These are phyloP conservation scores for Apodemia hepburni DNA, from an alignment of 2,888 invertebrate genomes.

Conservation along the genomic window DNA sequence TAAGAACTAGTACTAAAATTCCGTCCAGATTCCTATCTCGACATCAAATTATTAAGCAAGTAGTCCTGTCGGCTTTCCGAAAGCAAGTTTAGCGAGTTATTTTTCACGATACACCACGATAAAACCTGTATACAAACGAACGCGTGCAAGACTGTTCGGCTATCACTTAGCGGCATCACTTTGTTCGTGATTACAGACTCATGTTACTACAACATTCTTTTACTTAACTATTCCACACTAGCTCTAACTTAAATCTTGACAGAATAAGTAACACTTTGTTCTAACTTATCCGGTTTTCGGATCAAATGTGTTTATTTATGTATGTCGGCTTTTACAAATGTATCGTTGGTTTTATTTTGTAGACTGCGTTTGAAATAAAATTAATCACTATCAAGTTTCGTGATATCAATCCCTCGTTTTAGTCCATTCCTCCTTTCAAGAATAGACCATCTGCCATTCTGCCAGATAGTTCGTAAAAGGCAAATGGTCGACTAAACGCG, in stretches of 20 bases:
- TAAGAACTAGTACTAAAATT: slow-evolving; percentile 22
- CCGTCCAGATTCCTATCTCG: slow-evolving; percentile 34
- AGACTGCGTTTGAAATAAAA: not conserved
- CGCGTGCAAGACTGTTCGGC: slow-evolving; percentile 33
- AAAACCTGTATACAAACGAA: slow-evolving; percentile 41
- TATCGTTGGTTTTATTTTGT: not conserved
- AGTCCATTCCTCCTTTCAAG: no score
- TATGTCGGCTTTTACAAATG: not conserved
- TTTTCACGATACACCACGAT: slow-evolving; percentile 47
- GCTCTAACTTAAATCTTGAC: slow-evolving; percentile 7
- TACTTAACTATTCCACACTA: slow-evolving; percentile 15
- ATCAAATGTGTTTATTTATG: slow-evolving; percentile 6
- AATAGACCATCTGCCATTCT: no score
- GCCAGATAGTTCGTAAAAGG: no score
- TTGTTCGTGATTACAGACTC: slow-evolving; percentile 24
- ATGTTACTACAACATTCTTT: slow-evolving; percentile 15
- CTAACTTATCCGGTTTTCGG: slow-evolving; percentile 8
- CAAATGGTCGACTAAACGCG: no score
- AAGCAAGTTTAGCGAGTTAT: slow-evolving; percentile 38
- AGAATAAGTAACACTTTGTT: slow-evolving; percentile 7
- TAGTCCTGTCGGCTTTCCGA: slow-evolving; percentile 39
- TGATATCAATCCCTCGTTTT: no score
- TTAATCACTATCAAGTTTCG: not conserved
- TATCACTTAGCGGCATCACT: slow-evolving; percentile 39
- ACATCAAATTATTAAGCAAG: slow-evolving; percentile 35